A percentile compares a stretch with the other conserved stretches of the same genome.
These are phyloP conservation scores for Pseudoips prasinana DNA, from an alignment of 2,888 invertebrate species.

Conservation along the genomic window DNA sequence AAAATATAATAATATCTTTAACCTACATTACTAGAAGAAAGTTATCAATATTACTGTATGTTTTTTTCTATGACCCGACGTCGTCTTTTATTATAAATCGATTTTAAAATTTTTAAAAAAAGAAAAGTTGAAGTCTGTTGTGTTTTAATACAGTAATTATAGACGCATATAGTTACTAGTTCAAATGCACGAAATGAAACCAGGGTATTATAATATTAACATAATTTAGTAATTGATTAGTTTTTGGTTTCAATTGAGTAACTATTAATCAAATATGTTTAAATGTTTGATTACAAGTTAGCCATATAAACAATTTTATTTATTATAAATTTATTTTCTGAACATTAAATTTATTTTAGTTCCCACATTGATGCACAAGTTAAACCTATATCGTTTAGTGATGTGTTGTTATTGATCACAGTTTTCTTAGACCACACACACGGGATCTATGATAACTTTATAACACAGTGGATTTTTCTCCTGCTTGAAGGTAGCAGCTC, in stretches of 20 bases:
- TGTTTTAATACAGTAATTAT: too few relatives aligned
- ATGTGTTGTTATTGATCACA: slow-evolving; percentile 41
- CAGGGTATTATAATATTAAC: slow-evolving; percentile 28
- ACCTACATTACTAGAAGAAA: too few relatives aligned
- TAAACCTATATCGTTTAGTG: slow-evolving; percentile 20
- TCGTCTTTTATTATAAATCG: too few relatives aligned
- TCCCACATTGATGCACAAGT: slow-evolving; percentile 14
- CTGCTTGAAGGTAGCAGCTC: slow-evolving; percentile 37
- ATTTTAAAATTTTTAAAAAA: too few relatives aligned
- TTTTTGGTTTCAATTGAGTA: too few relatives aligned
- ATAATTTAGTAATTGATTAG: too few relatives aligned
- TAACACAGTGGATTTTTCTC: slow-evolving; percentile 17
- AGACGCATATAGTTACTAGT: slow-evolving; percentile 36
- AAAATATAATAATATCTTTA: too few relatives aligned
- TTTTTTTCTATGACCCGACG: too few relatives aligned
- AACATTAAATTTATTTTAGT: slow-evolving; percentile 3
- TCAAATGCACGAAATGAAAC: slow-evolving; percentile 49
- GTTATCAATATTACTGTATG: too few relatives aligned
- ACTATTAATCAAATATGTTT: too few relatives aligned
- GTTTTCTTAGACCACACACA: slow-evolving; percentile 30
- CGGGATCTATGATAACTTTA: slow-evolving; percentile 18
- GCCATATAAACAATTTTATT: slow-evolving; percentile 2
- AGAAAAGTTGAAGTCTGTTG: too few relatives aligned
- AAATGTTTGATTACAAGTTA: too few relatives aligned
- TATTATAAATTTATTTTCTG: not conserved